Base-by-base conservation (phyloP, 2,797 vertebrate species). In the Ceyx erithaca region DNA sequence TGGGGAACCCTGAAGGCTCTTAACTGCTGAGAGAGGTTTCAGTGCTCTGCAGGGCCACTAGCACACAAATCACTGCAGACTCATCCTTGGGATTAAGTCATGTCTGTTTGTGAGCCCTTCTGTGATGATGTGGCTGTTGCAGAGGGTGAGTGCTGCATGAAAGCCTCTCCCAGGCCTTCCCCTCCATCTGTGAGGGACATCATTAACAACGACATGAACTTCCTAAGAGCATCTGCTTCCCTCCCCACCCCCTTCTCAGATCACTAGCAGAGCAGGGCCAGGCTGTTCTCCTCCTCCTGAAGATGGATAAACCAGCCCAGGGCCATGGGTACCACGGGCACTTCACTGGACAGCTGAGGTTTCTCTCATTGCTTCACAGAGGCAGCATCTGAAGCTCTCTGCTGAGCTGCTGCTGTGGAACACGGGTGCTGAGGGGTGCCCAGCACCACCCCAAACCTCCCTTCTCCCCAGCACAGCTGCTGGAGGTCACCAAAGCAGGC, bases 121-220 rank as follows among this genome's bases (percentile, higher is more conserved):
- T 70, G 91, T 78, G 91, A 93, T 77, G 85, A 94, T 93, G 82
- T 86, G 79, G 87, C 68, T 94, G 48, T 93, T 90, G 84, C 63
- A 89, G 92, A 89, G 87, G 40, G 0, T 71, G 94, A 95, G 92
- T 92, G 92, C 82, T 87, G 85, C 89, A 91, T 91, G 94, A 95
- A 96, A 95, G 93, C 92, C 94, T 95, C 94, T 93, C 90, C 94
- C 87, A 93, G 94, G 92, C 94, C 92, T 90, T 77, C 68, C 63
- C 72, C 86, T 77, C 91, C 95, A 96, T 94, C 94, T 94, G 94
- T 68, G 94, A 96, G 85, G 85, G 92, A 91, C 88, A 93, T 90
- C 89, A 94, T 94, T 96, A 96, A 94, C 94, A 93, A 91, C 55
- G 88, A 80, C 85, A 96, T 91, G 91, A 94, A 95, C 93, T 96